Evolutionary conservation across 2,113 vertebrate genomes (phyloP).

Genomic region (Protobothrops flavoviridis): DNA sequence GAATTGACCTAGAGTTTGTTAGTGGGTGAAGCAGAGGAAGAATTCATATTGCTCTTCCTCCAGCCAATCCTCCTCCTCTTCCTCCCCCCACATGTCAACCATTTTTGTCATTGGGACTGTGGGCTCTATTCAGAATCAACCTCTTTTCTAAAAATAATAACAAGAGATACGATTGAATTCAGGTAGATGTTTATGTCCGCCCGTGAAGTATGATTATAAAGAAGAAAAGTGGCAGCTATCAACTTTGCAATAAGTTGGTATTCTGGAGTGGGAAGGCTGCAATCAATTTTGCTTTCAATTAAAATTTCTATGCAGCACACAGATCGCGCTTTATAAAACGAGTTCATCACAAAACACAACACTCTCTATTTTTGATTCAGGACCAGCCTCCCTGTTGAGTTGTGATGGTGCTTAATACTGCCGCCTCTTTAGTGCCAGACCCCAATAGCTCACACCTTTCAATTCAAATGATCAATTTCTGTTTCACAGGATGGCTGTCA

Average conservation of each 20-base stretch:
- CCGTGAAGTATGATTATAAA: conserved; percentile 5
- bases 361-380: background rate
- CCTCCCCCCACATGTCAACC: background rate
- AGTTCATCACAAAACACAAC: background rate
- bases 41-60: conserved; percentile 4
- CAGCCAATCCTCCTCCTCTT: background rate
- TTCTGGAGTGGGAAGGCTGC: background rate
- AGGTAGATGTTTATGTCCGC: conserved; percentile 21
- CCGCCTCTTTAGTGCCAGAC: background rate
- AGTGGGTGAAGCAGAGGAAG: conserved; percentile 2
- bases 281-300: conserved; percentile 17
- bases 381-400: background rate
- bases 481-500: background rate
- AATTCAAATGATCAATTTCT: background rate
- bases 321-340: background rate
- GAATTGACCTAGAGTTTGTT: background rate
- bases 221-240: conserved; percentile 1
- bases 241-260: background rate
- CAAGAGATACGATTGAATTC: conserved; percentile 4
- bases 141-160: background rate
- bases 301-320: background rate
- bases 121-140: background rate
- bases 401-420: background rate
- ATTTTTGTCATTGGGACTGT: background rate
- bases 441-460: background rate